Percentiles rank a stretch among this genome's conserved stretches.
Evolutionary conservation across 2,888 invertebrate species (phyloP).

Genomic region (Phyllotreta striolata): DNA sequence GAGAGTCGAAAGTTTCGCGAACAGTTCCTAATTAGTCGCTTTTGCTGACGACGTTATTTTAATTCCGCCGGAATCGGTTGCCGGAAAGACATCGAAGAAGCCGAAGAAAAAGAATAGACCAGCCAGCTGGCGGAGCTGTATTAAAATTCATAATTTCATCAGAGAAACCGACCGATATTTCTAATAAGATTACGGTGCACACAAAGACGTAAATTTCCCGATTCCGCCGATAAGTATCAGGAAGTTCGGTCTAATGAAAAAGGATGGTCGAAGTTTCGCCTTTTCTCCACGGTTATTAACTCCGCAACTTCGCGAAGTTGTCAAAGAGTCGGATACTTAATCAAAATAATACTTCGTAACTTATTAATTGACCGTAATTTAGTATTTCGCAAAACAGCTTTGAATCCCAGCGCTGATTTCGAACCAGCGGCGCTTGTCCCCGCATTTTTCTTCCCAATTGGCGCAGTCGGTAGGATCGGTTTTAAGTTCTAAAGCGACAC

Average conservation of each 20-base stretch:
- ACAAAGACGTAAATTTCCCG: slow-evolving; percentile 36
- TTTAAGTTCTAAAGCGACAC: slow-evolving; percentile 21
- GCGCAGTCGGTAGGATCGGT: slow-evolving; percentile 5
- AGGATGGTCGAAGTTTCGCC: slow-evolving; percentile 55
- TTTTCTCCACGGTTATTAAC: slow-evolving; percentile 31
- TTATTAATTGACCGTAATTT: slow-evolving; percentile 56
- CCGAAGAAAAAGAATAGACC: too few species aligned
- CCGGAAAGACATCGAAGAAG: too few species aligned
- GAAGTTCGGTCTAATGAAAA: slow-evolving; percentile 53
- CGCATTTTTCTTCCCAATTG: not conserved
- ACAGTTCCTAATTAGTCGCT: too few species aligned
- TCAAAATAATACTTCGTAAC: slow-evolving; percentile 57
- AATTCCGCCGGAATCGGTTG: too few species aligned
- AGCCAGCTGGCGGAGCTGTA: too few species aligned
- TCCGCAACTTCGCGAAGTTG: slow-evolving; percentile 50
- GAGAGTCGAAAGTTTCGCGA: too few species aligned
- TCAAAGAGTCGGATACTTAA: slow-evolving; percentile 51
- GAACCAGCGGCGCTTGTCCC: slow-evolving; percentile 25
- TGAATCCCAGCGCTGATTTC: slow-evolving; percentile 45
- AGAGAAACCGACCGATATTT: too few species aligned
- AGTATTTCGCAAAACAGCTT: slow-evolving; percentile 48
- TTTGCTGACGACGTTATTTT: too few species aligned
- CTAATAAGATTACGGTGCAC: slow-evolving; percentile 3
- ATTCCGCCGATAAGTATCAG: slow-evolving; percentile 24
- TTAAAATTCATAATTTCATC: too few species aligned